phyloP scores from a whole-genome alignment of 2,888 invertebrate species.

The Apoda limacodes region DNA sequence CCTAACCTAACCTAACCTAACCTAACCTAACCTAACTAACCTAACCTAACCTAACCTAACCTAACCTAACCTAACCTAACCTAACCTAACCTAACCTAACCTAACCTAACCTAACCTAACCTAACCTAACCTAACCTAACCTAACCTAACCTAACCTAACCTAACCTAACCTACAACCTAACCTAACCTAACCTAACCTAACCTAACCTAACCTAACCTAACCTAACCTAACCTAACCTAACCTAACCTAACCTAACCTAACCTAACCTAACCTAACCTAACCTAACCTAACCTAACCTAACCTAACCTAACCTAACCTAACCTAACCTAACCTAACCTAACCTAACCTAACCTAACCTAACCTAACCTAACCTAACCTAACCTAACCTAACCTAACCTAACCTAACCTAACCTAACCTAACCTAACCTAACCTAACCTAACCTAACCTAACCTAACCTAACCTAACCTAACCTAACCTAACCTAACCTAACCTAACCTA shows the following conservation, averaged over 20 bases:
- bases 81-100: too few species aligned
- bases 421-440: conserved; percentile 15
- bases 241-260: conserved; percentile 5
- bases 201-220: conserved; percentile 10
- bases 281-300: conserved; percentile 1
- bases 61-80: too few species aligned
- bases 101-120: conserved; percentile 12
- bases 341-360: conserved; percentile 14
- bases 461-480: conserved; percentile 13
- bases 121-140: too few species aligned
- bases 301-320: conserved; percentile 11
- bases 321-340: conserved; percentile 13
- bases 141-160: conserved; percentile 10
- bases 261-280: conserved; percentile 8
- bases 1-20: conserved; percentile 15
- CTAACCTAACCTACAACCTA: conserved; percentile 5
- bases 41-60: too few species aligned
- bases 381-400: conserved; percentile 12
- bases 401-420: conserved; percentile 14
- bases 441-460: conserved; percentile 12
- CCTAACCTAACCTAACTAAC: too few species aligned
- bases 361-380: conserved; percentile 9
- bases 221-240: conserved; percentile 7
- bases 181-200: conserved; percentile 10
- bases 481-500: conserved; percentile 13